These are phyloP conservation scores for Neolamprologus devosi DNA, from an alignment of 2,113 vertebrate genomes.

Conservation along the genomic window DNA sequence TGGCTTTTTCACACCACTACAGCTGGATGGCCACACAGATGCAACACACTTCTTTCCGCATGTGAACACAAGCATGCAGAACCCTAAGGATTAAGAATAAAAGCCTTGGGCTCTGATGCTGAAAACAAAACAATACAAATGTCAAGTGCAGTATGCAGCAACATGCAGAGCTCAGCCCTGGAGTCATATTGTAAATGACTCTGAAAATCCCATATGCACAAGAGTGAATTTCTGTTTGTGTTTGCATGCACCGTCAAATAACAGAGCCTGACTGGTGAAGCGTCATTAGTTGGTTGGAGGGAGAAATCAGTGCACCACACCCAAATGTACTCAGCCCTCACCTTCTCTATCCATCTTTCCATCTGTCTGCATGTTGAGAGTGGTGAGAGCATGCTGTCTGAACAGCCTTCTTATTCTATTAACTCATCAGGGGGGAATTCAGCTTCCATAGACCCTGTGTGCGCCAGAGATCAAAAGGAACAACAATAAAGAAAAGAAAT, in stretches of 20 bases:
- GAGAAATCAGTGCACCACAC: constrained; percentile 1
- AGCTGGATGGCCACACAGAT: not conserved
- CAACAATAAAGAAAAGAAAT: not conserved
- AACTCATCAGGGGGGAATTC: not conserved
- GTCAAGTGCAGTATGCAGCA: constrained; percentile 1
- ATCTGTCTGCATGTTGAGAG: not conserved
- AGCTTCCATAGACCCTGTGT: not conserved
- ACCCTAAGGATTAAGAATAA: not conserved
- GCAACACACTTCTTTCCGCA: not conserved
- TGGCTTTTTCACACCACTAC: not conserved
- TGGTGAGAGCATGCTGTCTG: not conserved
- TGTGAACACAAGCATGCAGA: not conserved
- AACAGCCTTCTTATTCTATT: not conserved
- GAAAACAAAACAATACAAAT: constrained; percentile 22
- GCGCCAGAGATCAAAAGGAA: not conserved
- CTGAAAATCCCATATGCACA: not conserved
- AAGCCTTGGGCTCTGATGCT: not conserved
- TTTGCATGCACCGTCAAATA: not conserved
- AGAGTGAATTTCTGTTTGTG: not conserved
- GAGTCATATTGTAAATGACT: constrained; percentile 1
- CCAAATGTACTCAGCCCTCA: not conserved
- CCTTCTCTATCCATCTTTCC: not conserved
- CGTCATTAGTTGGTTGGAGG: not conserved
- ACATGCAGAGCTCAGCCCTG: not conserved
- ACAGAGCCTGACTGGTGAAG: not conserved